Percentiles rank a stretch among this genome's conserved stretches.
phyloP scores from a whole-genome alignment of 2,113 vertebrate species.

The Girardinichthys multiradiatus region DNA sequence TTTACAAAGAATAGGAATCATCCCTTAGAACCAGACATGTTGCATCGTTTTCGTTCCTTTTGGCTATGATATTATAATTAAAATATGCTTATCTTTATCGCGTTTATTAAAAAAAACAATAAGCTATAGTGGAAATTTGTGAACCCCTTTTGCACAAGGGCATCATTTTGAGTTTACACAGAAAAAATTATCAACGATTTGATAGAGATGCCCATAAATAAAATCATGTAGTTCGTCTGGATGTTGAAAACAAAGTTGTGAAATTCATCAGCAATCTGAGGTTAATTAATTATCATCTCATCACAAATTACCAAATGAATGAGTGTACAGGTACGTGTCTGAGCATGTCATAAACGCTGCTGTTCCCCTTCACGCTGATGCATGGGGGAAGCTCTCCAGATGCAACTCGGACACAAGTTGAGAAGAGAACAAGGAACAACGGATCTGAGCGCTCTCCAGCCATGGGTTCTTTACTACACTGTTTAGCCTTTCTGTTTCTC shows the following conservation, averaged over 20 bases:
- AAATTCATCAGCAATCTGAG: not conserved
- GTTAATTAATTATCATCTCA: not conserved
- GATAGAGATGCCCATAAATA: not conserved
- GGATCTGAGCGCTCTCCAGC: conserved; percentile 15
- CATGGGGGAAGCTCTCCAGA: not conserved
- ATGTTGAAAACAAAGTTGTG: not conserved
- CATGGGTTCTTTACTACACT: conserved; percentile 40
- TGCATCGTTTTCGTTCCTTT: not conserved
- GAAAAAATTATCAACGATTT: not conserved
- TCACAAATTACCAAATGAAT: not conserved
- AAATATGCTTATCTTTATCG: not conserved
- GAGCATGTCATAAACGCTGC: not conserved
- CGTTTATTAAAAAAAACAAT: not conserved
- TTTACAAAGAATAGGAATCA: too few species aligned
- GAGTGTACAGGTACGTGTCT: not conserved
- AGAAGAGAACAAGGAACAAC: not conserved
- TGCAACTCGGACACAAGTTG: too few species aligned
- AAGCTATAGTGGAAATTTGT: not conserved
- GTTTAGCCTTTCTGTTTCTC: conserved; percentile 3
- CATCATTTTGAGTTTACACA: not conserved
- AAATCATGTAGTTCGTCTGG: not conserved
- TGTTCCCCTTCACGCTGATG: not conserved
- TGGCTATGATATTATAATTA: not conserved
- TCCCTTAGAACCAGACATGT: not conserved
- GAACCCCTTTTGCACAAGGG: not conserved